Percentiles rank a stretch among this genome's conserved stretches.
Conservation (phyloP, 2,113 vertebrate genomes). For the Oxygymnocypris stewartii region DNA sequence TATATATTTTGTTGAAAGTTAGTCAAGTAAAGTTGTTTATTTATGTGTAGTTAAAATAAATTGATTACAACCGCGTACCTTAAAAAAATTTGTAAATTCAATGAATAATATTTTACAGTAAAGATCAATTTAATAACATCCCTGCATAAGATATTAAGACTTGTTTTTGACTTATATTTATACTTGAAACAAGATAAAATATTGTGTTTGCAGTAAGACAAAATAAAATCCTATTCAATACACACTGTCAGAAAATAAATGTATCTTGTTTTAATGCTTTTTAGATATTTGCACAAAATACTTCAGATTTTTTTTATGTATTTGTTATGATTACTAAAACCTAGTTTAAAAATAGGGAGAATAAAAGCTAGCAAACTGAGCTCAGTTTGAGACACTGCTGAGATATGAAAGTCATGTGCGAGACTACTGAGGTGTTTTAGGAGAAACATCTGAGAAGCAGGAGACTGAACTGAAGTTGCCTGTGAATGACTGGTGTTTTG, state of each 20-base stretch:
- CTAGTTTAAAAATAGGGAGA: background rate
- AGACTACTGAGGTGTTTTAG: background rate
- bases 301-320: background rate
- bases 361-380: background rate
- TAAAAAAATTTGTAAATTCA: no score
- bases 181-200: background rate
- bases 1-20: no score
- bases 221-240: background rate
- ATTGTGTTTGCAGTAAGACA: background rate
- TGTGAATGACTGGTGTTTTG: conserved; percentile 1
- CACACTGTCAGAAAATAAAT: background rate
- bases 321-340: background rate
- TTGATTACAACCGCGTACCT: no score
- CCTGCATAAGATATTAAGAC: no score
- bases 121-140: no score
- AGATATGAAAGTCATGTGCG: background rate
- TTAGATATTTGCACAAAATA: background rate
- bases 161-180: background rate
- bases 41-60: no score
- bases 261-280: background rate
- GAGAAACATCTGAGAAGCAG: background rate
- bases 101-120: no score
- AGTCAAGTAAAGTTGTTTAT: no score
- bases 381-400: background rate
- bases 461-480: background rate